Evolutionary conservation across 2,113 vertebrate species (phyloP).

Genomic region (Cavia porcellus): DNA sequence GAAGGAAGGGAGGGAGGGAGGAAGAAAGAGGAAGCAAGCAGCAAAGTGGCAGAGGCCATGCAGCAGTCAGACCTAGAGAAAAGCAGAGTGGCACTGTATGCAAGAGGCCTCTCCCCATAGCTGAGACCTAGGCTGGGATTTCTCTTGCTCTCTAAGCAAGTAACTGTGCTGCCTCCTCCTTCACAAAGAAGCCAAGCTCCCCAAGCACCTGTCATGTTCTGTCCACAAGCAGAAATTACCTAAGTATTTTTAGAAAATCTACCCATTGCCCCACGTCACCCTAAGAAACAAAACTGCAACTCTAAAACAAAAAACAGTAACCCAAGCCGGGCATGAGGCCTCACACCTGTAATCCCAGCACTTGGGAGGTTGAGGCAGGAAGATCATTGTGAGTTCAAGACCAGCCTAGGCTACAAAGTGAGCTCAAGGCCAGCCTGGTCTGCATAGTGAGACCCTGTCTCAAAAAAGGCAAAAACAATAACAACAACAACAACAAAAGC

Average conservation of each 20-base stretch:
- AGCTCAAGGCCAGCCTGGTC: no score
- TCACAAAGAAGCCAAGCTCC: not conserved
- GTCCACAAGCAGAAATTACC: not conserved
- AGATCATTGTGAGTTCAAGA: no score
- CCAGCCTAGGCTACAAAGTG: no score
- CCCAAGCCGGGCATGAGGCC: no score
- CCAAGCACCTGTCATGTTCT: not conserved
- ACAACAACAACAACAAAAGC: no score
- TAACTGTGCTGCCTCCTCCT: not conserved
- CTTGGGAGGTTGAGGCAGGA: no score
- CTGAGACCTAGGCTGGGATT: not conserved
- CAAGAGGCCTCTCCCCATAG: not conserved
- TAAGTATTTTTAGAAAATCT: not conserved
- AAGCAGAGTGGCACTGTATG: not conserved
- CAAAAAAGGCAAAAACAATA: no score
- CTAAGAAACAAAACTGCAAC: not conserved
- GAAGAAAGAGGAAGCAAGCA: not conserved
- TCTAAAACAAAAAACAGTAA: not conserved
- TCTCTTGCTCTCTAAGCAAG: not conserved
- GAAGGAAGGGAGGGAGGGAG: no score
- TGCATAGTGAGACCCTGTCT: no score
- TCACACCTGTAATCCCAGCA: no score
- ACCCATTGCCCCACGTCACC: fast-evolving
- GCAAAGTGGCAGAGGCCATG: fast-evolving
- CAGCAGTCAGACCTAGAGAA: not conserved